Percentiles rank a stretch among this genome's conserved stretches.
These are phyloP conservation scores for Troglohyphantes excavatus DNA, from an alignment of 2,888 invertebrate genomes.

Conservation along the genomic window DNA sequence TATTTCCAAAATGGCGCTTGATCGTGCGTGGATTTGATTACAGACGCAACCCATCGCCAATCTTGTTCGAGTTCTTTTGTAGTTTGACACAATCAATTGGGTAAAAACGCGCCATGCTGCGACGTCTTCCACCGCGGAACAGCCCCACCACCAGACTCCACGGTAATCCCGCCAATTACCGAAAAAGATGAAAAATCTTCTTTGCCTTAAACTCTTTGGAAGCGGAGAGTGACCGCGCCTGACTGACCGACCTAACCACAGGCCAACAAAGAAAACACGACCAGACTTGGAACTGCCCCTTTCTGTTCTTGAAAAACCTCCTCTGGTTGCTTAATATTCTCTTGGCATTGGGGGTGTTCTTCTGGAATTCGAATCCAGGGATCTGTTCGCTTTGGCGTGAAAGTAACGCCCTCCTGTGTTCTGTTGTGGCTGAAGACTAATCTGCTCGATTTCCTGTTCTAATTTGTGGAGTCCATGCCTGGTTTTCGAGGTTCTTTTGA, in stretches of 20 bases:
- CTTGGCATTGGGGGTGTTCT: slow-evolving; percentile 24
- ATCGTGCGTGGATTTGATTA: neutral
- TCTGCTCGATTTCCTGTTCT: slow-evolving; percentile 48
- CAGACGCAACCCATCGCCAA: neutral
- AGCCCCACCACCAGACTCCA: neutral
- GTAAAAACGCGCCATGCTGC: neutral
- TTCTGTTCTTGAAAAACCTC: slow-evolving; percentile 47
- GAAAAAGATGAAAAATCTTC: neutral
- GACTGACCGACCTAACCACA: slow-evolving; percentile 43
- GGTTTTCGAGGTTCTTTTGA: too few relatives aligned
- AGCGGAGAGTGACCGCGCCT: slow-evolving; percentile 51
- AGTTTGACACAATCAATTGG: neutral
- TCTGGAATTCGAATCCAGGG: neutral
- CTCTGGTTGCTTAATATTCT: slow-evolving; percentile 48
- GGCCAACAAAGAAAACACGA: slow-evolving; percentile 6
- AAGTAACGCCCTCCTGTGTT: slow-evolving; percentile 46
- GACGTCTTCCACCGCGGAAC: slow-evolving; percentile 18
- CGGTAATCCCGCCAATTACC: neutral
- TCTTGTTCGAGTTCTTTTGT: neutral
- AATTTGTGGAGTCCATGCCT: slow-evolving; percentile 47
- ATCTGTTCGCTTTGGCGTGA: slow-evolving; percentile 42
- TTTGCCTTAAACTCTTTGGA: neutral
- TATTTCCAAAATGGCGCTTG: neutral
- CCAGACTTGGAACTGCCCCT: slow-evolving; percentile 9
- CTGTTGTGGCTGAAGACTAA: neutral